Evolutionary conservation across 1,140 invertebrate genomes (phyloP).

Genomic region (Drosophila kurseongensis): DNA sequence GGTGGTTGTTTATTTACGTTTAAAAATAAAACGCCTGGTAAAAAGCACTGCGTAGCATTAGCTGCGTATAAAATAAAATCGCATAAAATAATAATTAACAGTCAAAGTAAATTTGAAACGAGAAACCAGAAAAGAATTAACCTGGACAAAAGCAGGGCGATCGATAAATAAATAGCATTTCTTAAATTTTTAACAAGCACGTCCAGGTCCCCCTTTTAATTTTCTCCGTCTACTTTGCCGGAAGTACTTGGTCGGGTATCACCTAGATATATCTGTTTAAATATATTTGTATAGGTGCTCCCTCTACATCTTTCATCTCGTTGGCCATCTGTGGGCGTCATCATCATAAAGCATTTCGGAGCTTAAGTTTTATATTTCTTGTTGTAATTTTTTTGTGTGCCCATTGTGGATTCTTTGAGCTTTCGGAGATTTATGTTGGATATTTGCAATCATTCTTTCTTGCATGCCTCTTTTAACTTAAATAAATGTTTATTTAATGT

Average conservation of each 20-base stretch:
- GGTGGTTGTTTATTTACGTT: constrained; percentile 79
- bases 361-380: constrained; percentile 63
- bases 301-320: constrained; percentile 47
- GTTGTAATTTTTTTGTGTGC: constrained; percentile 48
- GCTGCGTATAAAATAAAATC: constrained; percentile 53
- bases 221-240: constrained; percentile 24
- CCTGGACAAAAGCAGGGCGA: constrained; percentile 2
- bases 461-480: constrained; percentile 37
- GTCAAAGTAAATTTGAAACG: constrained; percentile 58
- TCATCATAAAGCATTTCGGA: constrained; percentile 72
- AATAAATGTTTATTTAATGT: constrained; percentile 76
- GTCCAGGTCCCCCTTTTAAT: constrained; percentile 3
- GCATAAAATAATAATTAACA: constrained; percentile 74
- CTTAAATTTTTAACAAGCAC: constrained; percentile 36
- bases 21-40: constrained; percentile 69
- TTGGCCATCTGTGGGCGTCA: constrained; percentile 67
- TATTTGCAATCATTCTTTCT: constrained; percentile 78
- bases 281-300: constrained; percentile 22
- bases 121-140: constrained; percentile 28
- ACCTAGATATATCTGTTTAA: constrained; percentile 44
- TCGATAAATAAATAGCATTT: constrained; percentile 60
- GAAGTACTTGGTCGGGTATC: constrained; percentile 70
- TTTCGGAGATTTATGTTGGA: constrained; percentile 69
- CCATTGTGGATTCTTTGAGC: constrained; percentile 44
- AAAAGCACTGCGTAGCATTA: constrained; percentile 45